phyloP scores from a whole-genome alignment of 2,888 invertebrate species.

The Platycnemis pennipes region DNA sequence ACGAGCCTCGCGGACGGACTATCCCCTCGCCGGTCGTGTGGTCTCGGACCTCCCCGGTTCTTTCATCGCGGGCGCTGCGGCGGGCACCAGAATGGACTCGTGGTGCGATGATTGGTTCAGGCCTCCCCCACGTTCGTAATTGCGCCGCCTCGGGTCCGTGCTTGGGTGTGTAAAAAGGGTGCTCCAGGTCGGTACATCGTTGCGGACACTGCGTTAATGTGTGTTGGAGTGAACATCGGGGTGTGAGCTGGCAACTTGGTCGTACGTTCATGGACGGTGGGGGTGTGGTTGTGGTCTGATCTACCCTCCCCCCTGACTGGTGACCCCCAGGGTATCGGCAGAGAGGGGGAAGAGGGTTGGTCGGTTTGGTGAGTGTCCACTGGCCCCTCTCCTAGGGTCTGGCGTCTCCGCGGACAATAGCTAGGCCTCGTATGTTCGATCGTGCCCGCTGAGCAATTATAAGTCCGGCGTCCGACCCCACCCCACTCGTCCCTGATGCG shows the following conservation, averaged over 20 bases:
- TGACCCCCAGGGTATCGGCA: background rate
- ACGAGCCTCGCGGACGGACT: background rate
- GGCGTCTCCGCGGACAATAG: background rate
- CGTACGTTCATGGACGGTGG: background rate
- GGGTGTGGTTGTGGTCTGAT: background rate
- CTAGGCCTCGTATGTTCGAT: background rate
- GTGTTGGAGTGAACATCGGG: background rate
- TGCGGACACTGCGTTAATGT: conserved; percentile 26
- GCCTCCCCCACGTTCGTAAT: background rate
- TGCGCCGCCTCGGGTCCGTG: background rate
- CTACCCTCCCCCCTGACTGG: background rate
- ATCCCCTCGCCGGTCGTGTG: background rate
- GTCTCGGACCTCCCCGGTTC: background rate
- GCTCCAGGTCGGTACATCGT: background rate
- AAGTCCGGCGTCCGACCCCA: background rate
- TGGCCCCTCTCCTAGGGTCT: background rate
- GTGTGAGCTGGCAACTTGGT: background rate
- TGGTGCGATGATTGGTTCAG: conserved; percentile 13
- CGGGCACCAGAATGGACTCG: background rate
- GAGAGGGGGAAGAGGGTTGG: background rate
- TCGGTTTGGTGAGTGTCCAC: too few relatives aligned
- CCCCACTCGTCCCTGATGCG: background rate
- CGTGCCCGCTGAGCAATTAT: conserved; percentile 15
- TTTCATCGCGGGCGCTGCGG: background rate
- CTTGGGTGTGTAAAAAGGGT: background rate